A percentile compares a stretch with the other conserved stretches of the same genome.
These are phyloP conservation scores for Sinodicranocentrus sp. DNA, from an alignment of 2,888 invertebrate species.

Conservation along the genomic window DNA sequence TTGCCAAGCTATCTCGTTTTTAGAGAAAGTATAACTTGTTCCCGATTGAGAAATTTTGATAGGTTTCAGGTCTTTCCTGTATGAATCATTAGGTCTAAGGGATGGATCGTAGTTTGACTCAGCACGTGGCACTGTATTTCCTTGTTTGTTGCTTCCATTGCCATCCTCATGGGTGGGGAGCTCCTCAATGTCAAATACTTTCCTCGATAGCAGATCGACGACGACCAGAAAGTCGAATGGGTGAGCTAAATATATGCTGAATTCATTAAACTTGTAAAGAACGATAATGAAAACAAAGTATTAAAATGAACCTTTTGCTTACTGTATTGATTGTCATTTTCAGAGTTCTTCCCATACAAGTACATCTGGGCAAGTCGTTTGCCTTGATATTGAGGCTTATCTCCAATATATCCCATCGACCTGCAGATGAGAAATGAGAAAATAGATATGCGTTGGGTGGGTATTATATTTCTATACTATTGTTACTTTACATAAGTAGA, in stretches of 20 bases:
- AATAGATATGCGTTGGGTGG: too few relatives aligned
- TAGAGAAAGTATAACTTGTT: slow-evolving; percentile 41
- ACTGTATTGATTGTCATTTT: slow-evolving; percentile 59
- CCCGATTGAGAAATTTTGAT: slow-evolving; percentile 37
- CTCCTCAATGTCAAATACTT: slow-evolving; percentile 59
- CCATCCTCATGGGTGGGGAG: slow-evolving; percentile 63
- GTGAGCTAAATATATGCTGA: slow-evolving; percentile 44
- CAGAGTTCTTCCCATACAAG: slow-evolving; percentile 54
- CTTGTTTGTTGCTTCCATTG: slow-evolving; percentile 46
- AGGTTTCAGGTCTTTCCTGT: slow-evolving; percentile 56
- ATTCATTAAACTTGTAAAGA: too few relatives aligned
- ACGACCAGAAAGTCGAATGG: slow-evolving; percentile 64
- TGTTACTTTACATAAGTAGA: too few relatives aligned
- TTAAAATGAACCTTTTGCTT: too few relatives aligned
- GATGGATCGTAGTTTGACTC: slow-evolving; percentile 51
- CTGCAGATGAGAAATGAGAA: too few relatives aligned
- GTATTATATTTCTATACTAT: too few relatives aligned
- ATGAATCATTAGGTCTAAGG: slow-evolving; percentile 12
- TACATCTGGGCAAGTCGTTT: slow-evolving; percentile 53
- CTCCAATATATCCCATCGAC: slow-evolving; percentile 60
- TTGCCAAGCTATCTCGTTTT: slow-evolving; percentile 60
- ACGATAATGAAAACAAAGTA: too few relatives aligned
- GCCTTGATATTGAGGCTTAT: slow-evolving; percentile 51
- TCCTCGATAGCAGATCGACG: slow-evolving; percentile 33
- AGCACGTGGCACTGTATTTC: slow-evolving; percentile 47